Base-by-base conservation (phyloP, 2,797 vertebrate species). In the Chloroceryle inda region DNA sequence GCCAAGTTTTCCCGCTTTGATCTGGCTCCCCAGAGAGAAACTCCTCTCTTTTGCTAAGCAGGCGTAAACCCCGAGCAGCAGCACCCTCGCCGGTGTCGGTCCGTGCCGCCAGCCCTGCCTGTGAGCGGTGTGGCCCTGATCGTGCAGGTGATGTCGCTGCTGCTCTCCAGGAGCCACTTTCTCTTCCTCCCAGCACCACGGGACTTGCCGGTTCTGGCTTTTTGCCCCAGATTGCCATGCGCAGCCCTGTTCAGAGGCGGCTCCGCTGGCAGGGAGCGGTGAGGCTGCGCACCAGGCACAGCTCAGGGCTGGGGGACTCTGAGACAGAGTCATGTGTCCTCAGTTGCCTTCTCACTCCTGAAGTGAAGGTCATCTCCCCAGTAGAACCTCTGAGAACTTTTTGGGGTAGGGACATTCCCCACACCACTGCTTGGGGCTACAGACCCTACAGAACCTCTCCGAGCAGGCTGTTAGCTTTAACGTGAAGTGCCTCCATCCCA, bases 401-500 rank as follows among this genome's bases (percentile, higher is more conserved):
- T 53, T 47, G 7, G 19, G 61, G 7, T 10, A 27, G 38, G n/a
- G 10, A 14, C 38, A 56, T 14, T 27, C 18, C 69, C 3, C n/a
- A 5, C 0, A 1, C 40, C 0, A 2, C 61, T 33, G n/a, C 37
- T 35, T 1, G 0, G 31, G 17, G 44, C 20, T 63, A 62, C 2
- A 4, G 22, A 31, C 4, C 26, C 31, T 2, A 0, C 19, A 20
- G 31, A 24, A 18, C 11, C 3, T 11, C 64, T 55, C 5, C 0
- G 3, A 67, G 74, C 27, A 23, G 22, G 21, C 35, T 9, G 63
- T 2, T 33, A 26, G 62, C 73, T 40, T 33, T 9, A 11, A 13
- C 9, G 18, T 9, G 42, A 31, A 50, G 50, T 42, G 50, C 4
- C 45, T 33, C 37, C 42, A 0, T 1, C n/a, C n/a, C 0, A 0